Base-by-base conservation (phyloP, 2,113 vertebrate species). In the Embiotoca jacksoni region DNA sequence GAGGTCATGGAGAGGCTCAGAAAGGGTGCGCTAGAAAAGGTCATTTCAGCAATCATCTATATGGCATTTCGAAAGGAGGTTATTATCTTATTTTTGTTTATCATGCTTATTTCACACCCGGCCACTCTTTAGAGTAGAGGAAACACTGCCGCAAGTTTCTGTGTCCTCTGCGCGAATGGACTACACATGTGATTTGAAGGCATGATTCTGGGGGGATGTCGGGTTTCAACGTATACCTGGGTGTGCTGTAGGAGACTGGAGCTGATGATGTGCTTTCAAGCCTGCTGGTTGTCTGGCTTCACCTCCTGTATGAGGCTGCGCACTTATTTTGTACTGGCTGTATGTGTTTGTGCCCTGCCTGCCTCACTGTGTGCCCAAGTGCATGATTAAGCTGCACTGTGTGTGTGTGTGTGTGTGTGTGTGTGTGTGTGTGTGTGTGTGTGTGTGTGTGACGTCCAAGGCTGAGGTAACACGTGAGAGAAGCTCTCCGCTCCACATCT, bases 401-500 rank as follows among this genome's bases (percentile, higher is more conserved):
- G 39, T 50, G 70, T 66, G 66, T 23, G 47, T 52, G 61, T 11
- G 3, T 49, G 23, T 3, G 60, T 23, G 23, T 41, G 30, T 73
- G 36, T 54, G 41, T 46, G 61, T 53, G 44, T 53, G 46, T 54
- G 52, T 44, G 64, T 5, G 59, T 11, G 50, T n/a, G 49, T 50
- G 49, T 5, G 13, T 62, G 44, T 41, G 47, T 55, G 54, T 63
- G 84, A 82, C 37, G 30, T 80, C 60, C 56, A 59, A 66, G 67
- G 41, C 16, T 47, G 66, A 68, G 57, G 69, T 39, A 47, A 78
- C 81, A 79, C 55, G 63, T 86, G 82, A 84, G 70, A 80, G 78
- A 78, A 59, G 72, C 59, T 85, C 87, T 72, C 54, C 44, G 62
- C 71, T 72, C 78, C 77, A 73, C 61, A 72, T 79, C 54, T 84